These are phyloP conservation scores for Caenorhabditis briggsae DNA, from an alignment of 1,140 invertebrate genomes.

Conservation along the genomic window DNA sequence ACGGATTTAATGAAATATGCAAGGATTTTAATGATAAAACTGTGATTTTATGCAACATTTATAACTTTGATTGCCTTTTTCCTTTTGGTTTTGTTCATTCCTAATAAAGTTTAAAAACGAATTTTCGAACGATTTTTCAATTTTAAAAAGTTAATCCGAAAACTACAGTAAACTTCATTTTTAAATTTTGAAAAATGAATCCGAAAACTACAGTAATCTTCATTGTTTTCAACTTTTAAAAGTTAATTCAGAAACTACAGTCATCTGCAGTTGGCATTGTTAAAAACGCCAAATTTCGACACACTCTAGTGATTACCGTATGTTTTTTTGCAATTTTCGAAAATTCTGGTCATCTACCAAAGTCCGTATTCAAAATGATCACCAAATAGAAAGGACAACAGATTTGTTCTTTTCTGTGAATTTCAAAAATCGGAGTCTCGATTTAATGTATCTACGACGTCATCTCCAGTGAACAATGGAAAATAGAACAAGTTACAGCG, in stretches of 20 bases:
- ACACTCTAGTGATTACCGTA: too few relatives aligned
- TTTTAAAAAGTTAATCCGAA: background rate
- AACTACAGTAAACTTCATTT: too few relatives aligned
- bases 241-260: too few relatives aligned
- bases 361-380: too few relatives aligned
- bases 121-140: too few relatives aligned
- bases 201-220: too few relatives aligned
- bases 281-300: too few relatives aligned
- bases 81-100: background rate
- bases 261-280: too few relatives aligned
- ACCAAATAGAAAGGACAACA: background rate
- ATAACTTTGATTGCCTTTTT: background rate
- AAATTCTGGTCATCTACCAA: too few relatives aligned
- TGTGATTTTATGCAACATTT: background rate
- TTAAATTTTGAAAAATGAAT: too few relatives aligned
- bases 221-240: too few relatives aligned
- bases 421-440: slow-evolving; percentile 4
- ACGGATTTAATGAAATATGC: background rate
- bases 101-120: background rate
- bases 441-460: background rate
- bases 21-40: slow-evolving; percentile 7
- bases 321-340: too few relatives aligned
- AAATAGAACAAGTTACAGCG: background rate
- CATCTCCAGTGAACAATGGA: background rate
- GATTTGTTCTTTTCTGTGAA: background rate